Percentiles rank a stretch among this genome's conserved stretches.
phyloP scores from a whole-genome alignment of 2,113 vertebrate species.

The Rutilus rutilus region DNA sequence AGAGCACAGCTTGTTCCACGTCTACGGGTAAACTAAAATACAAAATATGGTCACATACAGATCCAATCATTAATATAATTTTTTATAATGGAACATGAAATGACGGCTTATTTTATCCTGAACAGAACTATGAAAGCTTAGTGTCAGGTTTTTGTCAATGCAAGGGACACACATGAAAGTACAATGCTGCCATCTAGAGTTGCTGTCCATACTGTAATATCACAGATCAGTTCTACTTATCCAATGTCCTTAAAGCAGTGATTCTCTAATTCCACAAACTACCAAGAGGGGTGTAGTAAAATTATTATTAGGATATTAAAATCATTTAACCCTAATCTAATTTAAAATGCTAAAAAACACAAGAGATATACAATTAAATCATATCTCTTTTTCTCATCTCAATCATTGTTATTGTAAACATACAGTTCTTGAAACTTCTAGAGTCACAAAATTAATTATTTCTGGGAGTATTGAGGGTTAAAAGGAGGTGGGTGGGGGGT shows the following conservation, averaged over 20 bases:
- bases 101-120: not conserved
- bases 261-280: not conserved
- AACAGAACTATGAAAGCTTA: not conserved
- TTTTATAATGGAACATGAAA: not conserved
- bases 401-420: not conserved
- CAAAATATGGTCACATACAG: not conserved
- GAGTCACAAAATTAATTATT: not conserved
- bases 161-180: not conserved
- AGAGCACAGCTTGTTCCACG: not conserved
- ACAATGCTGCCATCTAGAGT: slow-evolving; percentile 68
- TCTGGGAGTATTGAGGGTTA: no score
- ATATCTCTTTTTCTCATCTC: no score
- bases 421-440: not conserved
- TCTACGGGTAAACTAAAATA: not conserved
- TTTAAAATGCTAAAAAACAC: not conserved
- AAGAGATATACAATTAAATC: not conserved
- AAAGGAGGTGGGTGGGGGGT: no score
- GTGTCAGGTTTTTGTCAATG: not conserved
- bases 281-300: not conserved
- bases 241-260: not conserved
- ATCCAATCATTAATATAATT: not conserved
- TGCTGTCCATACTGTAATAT: not conserved
- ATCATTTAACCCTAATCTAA: not conserved
- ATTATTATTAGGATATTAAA: not conserved
- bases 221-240: slow-evolving; percentile 1